Base-by-base conservation (phyloP, 2,888 invertebrate genomes). In the Listrodromus nycthemerus region DNA sequence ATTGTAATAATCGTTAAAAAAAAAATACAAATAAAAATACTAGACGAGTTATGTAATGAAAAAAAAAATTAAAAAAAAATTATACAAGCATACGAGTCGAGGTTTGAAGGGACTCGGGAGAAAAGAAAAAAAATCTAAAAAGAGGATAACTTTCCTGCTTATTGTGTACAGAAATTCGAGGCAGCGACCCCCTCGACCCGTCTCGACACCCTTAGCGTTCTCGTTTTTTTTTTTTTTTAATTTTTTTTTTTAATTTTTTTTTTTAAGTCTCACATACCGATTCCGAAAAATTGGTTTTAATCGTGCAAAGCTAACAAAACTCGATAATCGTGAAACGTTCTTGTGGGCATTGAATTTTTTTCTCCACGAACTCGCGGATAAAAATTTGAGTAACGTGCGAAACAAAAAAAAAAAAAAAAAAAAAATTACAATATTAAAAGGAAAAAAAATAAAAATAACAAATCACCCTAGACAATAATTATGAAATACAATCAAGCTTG, bases 381-480 rank as follows among this genome's bases (percentile, higher is more conserved):
- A 65, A 41, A 19, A 21, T 10, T 55, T 27, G 45, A 69, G 50
- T 70, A 45, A 65, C 13, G 78, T 55, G 61, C 63, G 67, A 24
- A 58, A 33, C 13, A 13, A 52, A 55, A 6, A 69, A 66, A 45
- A 52, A 24, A 58, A 33, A 8, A 13, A 52, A 55, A 6, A 69
- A 66, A 45, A 52, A 66, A 69, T 16, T 19, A 55, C 70, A 50
- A 81, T 70, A 52, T 75, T 41, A 63, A 75, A 80, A 73, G 55
- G 48, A 76, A 66, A 81, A 83, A 84, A 61, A 80, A n/a, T n/a
- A n/a, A n/a, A n/a, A n/a, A n/a, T n/a, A n/a, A n/a, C n/a, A n/a
- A n/a, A 86, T 82, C 73, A 84, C 82, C 69, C 82, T 82, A 84
- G 86, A 86, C 86, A 86, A 86, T 86, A 86, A 86, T 85, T 82